Base-by-base conservation (phyloP, 2,797 vertebrate species). In the Apodemus agrarius region DNA sequence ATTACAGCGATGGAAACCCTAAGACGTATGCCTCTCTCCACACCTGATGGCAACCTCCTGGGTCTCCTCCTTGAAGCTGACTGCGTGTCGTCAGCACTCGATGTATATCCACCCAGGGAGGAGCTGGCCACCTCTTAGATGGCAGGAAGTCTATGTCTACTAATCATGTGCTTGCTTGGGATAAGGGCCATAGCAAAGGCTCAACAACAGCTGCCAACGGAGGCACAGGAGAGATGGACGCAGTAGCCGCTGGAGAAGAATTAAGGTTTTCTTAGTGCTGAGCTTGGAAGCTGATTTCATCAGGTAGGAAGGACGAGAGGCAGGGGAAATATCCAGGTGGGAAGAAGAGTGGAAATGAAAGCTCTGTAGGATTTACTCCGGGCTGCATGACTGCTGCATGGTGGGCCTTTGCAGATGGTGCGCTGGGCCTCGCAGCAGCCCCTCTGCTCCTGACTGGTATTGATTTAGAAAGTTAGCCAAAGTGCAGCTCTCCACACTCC, bases 401-500 rank as follows among this genome's bases (percentile, higher is more conserved):
- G 29, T 2, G 54, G 49, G 93, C 13, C 79, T 57, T 40, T 3
- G 5, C 72, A 83, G 92, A 19, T 19, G 59, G 65, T 61, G 34
- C 31, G 49, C 93, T 11, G 40, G 11, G 6, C 1, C 13, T 37
- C 75, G 89, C 49, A 7, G 46, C 0, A 17, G 76, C 69, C 87
- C 59, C 43, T 75, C 83, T 89, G 91, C 34, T 93, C 59, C 61
- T 54, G 22, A 40, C 2, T 69, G n/a, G 16, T 81, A 90, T 54
- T 86, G 85, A 90, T 59, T 89, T 75, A 74, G 75, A 90, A 92
- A 65, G 46, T 72, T 54, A 90, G 65, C 37, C 57, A 76, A 72
- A 82, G 75, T 3, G 0, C 37, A 80, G 40, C 37, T 40, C 65
- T 17, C 76, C 10, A n/a, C 3, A 26, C 26, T 91, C 76, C 29